phyloP scores from a whole-genome alignment of 1,140 invertebrate genomes.

The Chironomus tepperi region DNA sequence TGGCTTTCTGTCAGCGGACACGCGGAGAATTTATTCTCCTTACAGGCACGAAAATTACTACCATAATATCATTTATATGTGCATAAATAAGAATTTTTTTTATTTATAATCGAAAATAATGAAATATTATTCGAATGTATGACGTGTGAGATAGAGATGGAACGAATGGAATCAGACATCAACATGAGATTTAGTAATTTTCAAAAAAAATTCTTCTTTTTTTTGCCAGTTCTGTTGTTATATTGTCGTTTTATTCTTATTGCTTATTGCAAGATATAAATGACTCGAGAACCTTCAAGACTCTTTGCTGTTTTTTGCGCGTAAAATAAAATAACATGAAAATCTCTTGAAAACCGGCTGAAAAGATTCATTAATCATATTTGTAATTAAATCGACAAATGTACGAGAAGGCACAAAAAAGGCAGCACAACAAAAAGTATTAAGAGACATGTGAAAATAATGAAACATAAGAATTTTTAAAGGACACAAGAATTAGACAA shows the following conservation, averaged over 20 bases:
- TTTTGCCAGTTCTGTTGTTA: background rate
- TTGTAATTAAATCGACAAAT: constrained; percentile 18
- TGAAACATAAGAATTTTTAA: no score
- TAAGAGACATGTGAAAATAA: no score
- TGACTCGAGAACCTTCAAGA: no score
- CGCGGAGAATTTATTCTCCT: background rate
- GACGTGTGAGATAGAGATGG: no score
- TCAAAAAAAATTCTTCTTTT: background rate
- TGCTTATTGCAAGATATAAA: no score
- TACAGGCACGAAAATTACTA: background rate
- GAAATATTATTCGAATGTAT: background rate
- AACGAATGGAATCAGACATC: background rate
- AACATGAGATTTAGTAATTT: constrained; percentile 1
- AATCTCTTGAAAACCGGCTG: no score
- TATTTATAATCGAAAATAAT: background rate
- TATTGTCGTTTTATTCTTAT: background rate
- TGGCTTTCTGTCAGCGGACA: constrained; percentile 4
- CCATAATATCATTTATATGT: background rate
- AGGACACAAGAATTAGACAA: no score
- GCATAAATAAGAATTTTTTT: background rate
- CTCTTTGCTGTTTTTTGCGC: background rate
- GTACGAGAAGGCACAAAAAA: background rate
- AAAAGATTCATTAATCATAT: constrained; percentile 17
- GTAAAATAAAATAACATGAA: background rate
- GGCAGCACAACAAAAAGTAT: no score